Evolutionary conservation across 2,888 invertebrate genomes (phyloP), one percentile per base, ranked within the genome.

Genomic region (Ischnura elegans): DNA sequence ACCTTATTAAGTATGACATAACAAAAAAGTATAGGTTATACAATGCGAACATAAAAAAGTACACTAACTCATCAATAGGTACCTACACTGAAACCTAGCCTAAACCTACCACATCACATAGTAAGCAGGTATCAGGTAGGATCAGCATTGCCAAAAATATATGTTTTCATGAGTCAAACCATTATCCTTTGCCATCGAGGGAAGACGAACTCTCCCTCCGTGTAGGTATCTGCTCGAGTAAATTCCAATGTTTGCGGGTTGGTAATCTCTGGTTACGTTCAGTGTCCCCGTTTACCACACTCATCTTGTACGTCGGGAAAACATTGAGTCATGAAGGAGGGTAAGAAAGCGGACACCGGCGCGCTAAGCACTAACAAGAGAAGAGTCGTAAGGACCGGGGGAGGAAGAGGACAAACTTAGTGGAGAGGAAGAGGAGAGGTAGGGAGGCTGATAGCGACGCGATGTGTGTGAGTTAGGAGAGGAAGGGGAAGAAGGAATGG

Each of bases 341-440:
- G 87, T 2, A 36, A 87, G 51, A 87, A 47, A 45, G 90, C 51
- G 90, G 61, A 90, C 90, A 90, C 43, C 36, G 90, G 43, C 61
- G 55, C 90, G 90, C n/a, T 90, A 90, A 90, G 90, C 61, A 55
- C 90, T 55, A 55, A 61, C 90, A 61, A 90, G 66, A 61, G 61
- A 43, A 43, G 51, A 51, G 90, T 90, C 55, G 55, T 90, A 61
- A 61, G 51, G 36, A 55, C 21, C 42, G 43, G 2, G 55, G 29
- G 36, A 8, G 61, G 55, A 51, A 16, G 61, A 55, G 87, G 36
- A 29, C 19, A n/a, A 47, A 47, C 25, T 45, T 43, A 21, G 86
- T 36, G 61, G 42, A 8, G 36, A 42, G 6, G 61, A 87, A 25
- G 21, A 29, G 36, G 55, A 42, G 55, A 36, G 51, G 29, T 5